These are phyloP conservation scores for Colostygia pectinataria DNA, from an alignment of 2,888 invertebrate species.

Conservation along the genomic window DNA sequence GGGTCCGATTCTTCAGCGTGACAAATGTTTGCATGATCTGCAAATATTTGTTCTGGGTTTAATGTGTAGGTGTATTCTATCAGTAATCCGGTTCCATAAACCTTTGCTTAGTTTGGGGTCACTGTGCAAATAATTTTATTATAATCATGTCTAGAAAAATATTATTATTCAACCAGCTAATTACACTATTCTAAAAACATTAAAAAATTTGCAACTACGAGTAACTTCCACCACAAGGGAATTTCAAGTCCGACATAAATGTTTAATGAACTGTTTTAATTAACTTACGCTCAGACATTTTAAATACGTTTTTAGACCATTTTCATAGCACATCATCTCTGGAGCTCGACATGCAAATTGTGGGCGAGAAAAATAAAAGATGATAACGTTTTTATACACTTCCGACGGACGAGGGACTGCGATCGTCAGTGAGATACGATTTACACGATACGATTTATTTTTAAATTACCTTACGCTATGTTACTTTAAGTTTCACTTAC, in stretches of 20 bases:
- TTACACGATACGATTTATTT: constrained; percentile 41
- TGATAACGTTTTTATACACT: constrained; percentile 75
- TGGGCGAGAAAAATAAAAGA: constrained; percentile 75
- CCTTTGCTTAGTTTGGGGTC: too few species aligned
- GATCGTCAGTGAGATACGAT: constrained; percentile 33
- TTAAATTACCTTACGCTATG: too few species aligned
- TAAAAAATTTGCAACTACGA: constrained; percentile 19
- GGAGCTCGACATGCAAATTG: constrained; percentile 80
- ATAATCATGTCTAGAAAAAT: too few species aligned
- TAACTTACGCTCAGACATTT: constrained; percentile 62
- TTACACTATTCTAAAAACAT: neutral
- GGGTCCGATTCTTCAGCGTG: too few species aligned
- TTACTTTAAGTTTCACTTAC: too few species aligned
- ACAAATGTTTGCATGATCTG: too few species aligned
- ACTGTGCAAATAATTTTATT: too few species aligned
- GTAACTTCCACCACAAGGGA: constrained; percentile 25
- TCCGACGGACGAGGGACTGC: constrained; percentile 59
- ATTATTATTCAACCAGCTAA: too few species aligned
- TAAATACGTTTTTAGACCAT: constrained; percentile 72
- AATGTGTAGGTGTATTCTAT: too few species aligned
- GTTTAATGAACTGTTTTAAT: constrained; percentile 53
- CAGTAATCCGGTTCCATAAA: too few species aligned
- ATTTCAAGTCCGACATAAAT: constrained; percentile 32
- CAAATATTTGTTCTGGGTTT: too few species aligned
- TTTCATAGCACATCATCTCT: constrained; percentile 75